These are phyloP conservation scores for Pelodytes ibericus DNA, from an alignment of 2,797 vertebrate genomes.

Conservation along the genomic window DNA sequence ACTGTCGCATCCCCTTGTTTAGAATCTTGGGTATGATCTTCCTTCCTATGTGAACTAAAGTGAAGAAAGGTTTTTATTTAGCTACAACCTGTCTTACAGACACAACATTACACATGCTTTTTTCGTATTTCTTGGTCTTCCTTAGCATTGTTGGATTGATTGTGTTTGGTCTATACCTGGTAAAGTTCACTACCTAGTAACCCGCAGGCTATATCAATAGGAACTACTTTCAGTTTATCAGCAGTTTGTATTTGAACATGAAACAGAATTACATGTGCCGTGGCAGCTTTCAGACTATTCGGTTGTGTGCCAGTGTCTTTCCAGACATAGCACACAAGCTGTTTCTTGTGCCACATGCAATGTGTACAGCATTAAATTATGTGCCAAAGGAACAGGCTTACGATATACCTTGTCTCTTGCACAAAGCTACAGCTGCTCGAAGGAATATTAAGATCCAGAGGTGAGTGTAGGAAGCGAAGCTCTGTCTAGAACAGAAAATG, in stretches of 20 bases:
- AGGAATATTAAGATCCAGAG: neutral
- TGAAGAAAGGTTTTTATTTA: no score
- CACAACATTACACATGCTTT: no score
- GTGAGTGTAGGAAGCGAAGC: neutral
- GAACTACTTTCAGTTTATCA: neutral
- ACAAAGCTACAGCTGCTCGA: neutral
- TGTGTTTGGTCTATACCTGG: no score
- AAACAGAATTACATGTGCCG: neutral
- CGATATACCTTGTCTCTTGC: neutral
- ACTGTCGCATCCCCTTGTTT: no score
- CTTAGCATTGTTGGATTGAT: no score
- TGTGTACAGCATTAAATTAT: neutral
- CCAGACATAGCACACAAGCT: neutral
- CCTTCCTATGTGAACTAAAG: no score
- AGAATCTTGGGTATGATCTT: no score
- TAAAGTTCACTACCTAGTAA: neutral
- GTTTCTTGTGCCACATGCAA: neutral
- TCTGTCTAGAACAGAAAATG: neutral
- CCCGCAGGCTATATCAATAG: neutral
- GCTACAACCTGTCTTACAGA: no score
- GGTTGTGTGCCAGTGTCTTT: neutral
- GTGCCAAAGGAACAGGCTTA: neutral
- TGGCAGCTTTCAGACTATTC: conserved; percentile 1
- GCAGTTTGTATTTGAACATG: neutral
- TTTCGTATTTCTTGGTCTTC: no score